Conservation (phyloP, 2,797 vertebrate genomes). For the Tolypeutes matacus region DNA sequence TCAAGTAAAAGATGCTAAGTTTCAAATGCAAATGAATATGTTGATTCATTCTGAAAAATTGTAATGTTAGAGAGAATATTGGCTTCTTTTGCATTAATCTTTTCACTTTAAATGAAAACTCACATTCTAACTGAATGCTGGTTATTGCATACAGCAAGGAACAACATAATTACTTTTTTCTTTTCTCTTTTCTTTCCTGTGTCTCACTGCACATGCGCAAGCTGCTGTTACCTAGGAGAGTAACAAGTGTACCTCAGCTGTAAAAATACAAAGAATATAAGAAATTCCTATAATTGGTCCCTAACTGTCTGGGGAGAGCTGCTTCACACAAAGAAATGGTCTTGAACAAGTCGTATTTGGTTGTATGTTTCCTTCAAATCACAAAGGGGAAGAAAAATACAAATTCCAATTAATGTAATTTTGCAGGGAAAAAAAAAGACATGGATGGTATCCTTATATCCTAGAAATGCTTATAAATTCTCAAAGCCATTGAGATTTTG, state of each 20-base stretch:
- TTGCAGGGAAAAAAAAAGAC: slow-evolving; percentile 62
- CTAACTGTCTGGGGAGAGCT: slow-evolving; percentile 81
- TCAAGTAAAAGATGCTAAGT: slow-evolving; percentile 58
- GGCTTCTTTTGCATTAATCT: slow-evolving; percentile 75
- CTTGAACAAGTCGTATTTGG: slow-evolving; percentile 79
- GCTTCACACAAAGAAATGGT: slow-evolving; percentile 81
- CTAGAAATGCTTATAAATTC: slow-evolving; percentile 85
- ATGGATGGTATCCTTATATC: slow-evolving; percentile 71
- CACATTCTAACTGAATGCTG: slow-evolving; percentile 66
- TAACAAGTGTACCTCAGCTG: slow-evolving; percentile 73
- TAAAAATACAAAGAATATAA: slow-evolving; percentile 82
- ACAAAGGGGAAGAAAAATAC: slow-evolving; percentile 68
- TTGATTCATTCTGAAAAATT: slow-evolving; percentile 72
- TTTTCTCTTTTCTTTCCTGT: slow-evolving; percentile 51
- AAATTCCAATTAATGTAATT: slow-evolving; percentile 79
- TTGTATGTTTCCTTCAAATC: slow-evolving; percentile 76
- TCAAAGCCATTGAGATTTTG: slow-evolving; percentile 83
- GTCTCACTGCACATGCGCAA: slow-evolving; percentile 49
- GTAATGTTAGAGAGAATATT: slow-evolving; percentile 73
- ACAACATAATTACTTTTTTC: slow-evolving; percentile 75
- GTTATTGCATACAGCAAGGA: slow-evolving; percentile 73
- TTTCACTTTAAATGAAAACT: slow-evolving; percentile 77
- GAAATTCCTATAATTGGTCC: slow-evolving; percentile 86
- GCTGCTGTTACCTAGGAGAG: slow-evolving; percentile 85
- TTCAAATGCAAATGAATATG: slow-evolving; percentile 65